phyloP scores from a whole-genome alignment of 2,888 invertebrate species.

The Cantharis nigra region DNA sequence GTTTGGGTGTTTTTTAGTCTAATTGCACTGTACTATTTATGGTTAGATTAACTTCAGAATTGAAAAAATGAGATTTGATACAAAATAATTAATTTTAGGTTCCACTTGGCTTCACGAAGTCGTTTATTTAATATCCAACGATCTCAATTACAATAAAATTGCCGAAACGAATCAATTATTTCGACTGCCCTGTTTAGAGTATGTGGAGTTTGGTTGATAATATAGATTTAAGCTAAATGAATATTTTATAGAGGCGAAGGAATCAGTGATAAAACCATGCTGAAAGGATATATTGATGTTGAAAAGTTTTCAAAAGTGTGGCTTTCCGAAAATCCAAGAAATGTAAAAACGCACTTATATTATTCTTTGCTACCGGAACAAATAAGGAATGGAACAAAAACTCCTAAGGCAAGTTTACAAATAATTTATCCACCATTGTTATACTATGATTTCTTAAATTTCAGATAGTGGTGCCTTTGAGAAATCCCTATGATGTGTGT shows the following conservation, averaged over 20 bases:
- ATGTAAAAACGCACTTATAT: slow-evolving; percentile 69
- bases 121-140: slow-evolving; percentile 69
- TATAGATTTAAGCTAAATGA: neutral
- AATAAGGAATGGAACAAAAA: slow-evolving; percentile 49
- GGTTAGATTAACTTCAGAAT: too few relatives aligned
- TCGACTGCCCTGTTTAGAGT: slow-evolving; percentile 75
- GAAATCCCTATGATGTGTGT: slow-evolving; percentile 89
- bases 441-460: slow-evolving; percentile 6
- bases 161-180: slow-evolving; percentile 57
- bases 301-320: neutral
- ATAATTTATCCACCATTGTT: neutral
- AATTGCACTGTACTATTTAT: too few relatives aligned
- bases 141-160: slow-evolving; percentile 64
- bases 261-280: neutral
- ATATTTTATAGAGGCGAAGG: neutral
- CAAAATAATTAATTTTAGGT: slow-evolving; percentile 52
- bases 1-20: too few relatives aligned
- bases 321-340: slow-evolving; percentile 46
- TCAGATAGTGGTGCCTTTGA: slow-evolving; percentile 82
- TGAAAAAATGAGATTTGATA: too few relatives aligned
- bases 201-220: slow-evolving; percentile 11
- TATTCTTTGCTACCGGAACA: slow-evolving; percentile 62
- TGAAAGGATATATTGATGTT: neutral
- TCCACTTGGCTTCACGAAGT: slow-evolving; percentile 82
- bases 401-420: slow-evolving; percentile 45